These are phyloP conservation scores for Drosophila acutilabella DNA, from an alignment of 2,888 invertebrate genomes.

Conservation along the genomic window DNA sequence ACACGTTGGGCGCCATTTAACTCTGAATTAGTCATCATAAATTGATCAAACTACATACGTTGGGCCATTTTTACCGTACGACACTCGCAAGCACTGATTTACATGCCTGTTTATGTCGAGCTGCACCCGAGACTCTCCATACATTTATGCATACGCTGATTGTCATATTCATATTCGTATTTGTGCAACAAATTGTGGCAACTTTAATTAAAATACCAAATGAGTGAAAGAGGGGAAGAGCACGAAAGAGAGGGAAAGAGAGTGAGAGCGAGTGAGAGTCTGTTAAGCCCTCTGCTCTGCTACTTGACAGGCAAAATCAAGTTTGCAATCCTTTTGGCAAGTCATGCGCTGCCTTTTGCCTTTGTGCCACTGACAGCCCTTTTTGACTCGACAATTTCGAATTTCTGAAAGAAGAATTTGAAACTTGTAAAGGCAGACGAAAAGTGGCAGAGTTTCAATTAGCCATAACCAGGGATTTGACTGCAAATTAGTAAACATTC, in stretches of 20 bases:
- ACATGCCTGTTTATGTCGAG: conserved; percentile 23
- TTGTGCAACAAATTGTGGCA: conserved; percentile 59
- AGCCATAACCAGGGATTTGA: conserved; percentile 26
- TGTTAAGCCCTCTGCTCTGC: background rate
- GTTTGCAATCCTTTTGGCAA: conserved; percentile 37
- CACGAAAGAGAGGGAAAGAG: background rate
- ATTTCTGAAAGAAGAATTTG: conserved; percentile 8
- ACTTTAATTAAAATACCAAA: conserved; percentile 58
- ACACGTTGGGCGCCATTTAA: conserved; percentile 8
- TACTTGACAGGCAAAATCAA: conserved; percentile 16
- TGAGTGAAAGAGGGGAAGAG: conserved; percentile 3
- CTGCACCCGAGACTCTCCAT: background rate
- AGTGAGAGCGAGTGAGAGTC: background rate
- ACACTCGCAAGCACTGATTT: conserved; percentile 21
- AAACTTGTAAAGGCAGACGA: conserved; percentile 17
- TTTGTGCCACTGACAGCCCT: conserved; percentile 54
- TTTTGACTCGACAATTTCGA: conserved; percentile 37
- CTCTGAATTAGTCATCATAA: background rate
- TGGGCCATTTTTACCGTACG: background rate
- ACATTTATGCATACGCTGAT: conserved; percentile 37
- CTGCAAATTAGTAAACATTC: conserved; percentile 42
- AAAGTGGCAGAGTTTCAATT: conserved; percentile 36
- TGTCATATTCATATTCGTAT: conserved; percentile 33
- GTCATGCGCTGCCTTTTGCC: conserved; percentile 16
- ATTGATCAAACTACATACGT: background rate